Percentiles rank a stretch among this genome's conserved stretches.
Evolutionary conservation across 2,888 invertebrate genomes (phyloP).

Genomic region (Lepidocyrtinus sp.): DNA sequence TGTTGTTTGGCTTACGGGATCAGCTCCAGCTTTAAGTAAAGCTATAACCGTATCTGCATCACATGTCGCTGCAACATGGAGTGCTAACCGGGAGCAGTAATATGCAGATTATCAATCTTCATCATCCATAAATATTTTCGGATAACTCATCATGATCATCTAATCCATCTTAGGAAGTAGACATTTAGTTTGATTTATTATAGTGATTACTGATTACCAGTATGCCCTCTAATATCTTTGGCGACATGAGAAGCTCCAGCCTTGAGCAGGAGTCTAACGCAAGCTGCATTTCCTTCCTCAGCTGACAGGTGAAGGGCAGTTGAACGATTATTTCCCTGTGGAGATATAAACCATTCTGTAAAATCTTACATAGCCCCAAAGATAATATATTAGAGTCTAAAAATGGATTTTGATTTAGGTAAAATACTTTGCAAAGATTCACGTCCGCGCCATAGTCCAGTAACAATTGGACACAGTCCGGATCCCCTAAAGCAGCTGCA

Average conservation of each 20-base stretch:
- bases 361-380: neutral
- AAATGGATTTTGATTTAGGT: neutral
- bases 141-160: too few relatives aligned
- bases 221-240: constrained; percentile 83
- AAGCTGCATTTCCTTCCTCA: constrained; percentile 80
- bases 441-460: constrained; percentile 82
- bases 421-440: constrained; percentile 64
- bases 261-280: constrained; percentile 81
- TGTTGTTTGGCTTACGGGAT: constrained; percentile 81
- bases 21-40: constrained; percentile 79
- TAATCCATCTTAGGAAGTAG: too few relatives aligned
- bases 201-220: constrained; percentile 87
- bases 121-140: too few relatives aligned
- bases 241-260: constrained; percentile 85
- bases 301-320: constrained; percentile 91
- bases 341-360: neutral
- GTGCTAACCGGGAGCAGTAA: constrained; percentile 29
- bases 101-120: too few relatives aligned
- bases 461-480: constrained; percentile 81
- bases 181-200: constrained; percentile 77
- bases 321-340: constrained; percentile 60
- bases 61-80: constrained; percentile 76
- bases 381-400: constrained; percentile 15
- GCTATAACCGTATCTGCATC: constrained; percentile 84
- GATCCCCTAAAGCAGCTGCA: constrained; percentile 76